A percentile compares a stretch with the other conserved stretches of the same genome.
These are phyloP conservation scores for Laterallus jamaicensis DNA, from an alignment of 2,113 vertebrate genomes.

Conservation along the genomic window DNA sequence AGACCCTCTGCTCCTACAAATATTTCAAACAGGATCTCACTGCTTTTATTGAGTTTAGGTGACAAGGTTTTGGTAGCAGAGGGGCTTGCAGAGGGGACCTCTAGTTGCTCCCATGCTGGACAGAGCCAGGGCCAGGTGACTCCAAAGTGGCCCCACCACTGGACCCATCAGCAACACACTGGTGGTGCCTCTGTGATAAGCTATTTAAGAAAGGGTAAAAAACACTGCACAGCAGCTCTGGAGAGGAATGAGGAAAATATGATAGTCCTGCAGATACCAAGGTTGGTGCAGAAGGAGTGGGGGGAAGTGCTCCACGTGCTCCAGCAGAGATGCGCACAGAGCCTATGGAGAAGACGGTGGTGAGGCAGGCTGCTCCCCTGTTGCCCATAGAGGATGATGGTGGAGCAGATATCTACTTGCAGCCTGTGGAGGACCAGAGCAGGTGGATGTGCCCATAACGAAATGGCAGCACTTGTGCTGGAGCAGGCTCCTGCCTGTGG, in stretches of 20 bases:
- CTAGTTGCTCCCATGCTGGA: not conserved
- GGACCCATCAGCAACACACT: accelerated
- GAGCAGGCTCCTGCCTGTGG: not conserved
- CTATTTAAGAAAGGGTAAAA: not conserved
- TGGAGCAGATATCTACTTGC: too few relatives aligned
- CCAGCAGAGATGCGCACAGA: not conserved
- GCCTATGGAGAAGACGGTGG: accelerated
- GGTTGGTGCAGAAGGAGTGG: not conserved
- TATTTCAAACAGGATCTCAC: not conserved
- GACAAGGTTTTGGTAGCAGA: not conserved
- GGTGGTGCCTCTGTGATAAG: not conserved
- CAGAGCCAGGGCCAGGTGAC: not conserved
- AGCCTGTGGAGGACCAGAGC: not conserved
- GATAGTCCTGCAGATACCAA: not conserved
- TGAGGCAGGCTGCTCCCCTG: not conserved
- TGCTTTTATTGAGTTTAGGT: not conserved
- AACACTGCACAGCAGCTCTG: not conserved
- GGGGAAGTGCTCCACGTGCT: not conserved
- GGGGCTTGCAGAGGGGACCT: not conserved
- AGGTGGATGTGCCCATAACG: not conserved
- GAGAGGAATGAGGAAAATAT: not conserved
- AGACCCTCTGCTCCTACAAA: not conserved
- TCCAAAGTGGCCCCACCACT: not conserved
- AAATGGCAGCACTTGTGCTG: not conserved
- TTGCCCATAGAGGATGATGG: not conserved